Conservation (phyloP, 2,888 invertebrate genomes). For the Odontomyia ornata region DNA sequence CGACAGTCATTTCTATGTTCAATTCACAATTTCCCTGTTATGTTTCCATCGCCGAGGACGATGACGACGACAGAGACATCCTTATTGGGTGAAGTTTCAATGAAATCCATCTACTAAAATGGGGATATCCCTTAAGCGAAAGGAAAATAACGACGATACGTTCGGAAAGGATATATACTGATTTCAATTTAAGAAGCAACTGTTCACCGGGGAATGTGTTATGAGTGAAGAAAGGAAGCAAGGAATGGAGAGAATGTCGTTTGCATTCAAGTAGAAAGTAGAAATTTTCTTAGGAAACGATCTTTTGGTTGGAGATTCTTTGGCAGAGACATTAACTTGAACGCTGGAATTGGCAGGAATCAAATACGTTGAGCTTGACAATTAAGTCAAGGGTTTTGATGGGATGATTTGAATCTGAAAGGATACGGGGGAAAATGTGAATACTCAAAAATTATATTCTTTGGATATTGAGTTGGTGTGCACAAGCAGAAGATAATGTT, state of each 20-base stretch:
- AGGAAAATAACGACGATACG: conserved; percentile 11
- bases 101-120: conserved; percentile 25
- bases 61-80: conserved; percentile 21
- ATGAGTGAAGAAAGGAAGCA: not conserved
- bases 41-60: not conserved
- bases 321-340: not conserved
- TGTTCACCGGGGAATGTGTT: conserved; percentile 16
- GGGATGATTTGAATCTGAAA: too few relatives aligned
- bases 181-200: conserved; percentile 35
- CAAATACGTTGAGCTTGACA: too few relatives aligned
- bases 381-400: too few relatives aligned
- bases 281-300: not conserved
- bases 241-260: not conserved
- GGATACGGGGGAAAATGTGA: too few relatives aligned
- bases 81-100: conserved; percentile 11
- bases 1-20: conserved; percentile 38
- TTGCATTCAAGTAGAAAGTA: not conserved
- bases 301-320: not conserved
- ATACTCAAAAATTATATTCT: too few relatives aligned
- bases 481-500: too few relatives aligned
- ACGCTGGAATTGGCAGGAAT: too few relatives aligned
- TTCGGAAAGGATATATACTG: conserved; percentile 10
- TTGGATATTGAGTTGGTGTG: too few relatives aligned
- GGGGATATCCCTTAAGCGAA: conserved; percentile 27
- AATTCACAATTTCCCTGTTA: conserved; percentile 29